A percentile compares a stretch with the other conserved stretches of the same genome.
Evolutionary conservation across 2,797 vertebrate species (phyloP).

Genomic region (Masticophis lateralis): DNA sequence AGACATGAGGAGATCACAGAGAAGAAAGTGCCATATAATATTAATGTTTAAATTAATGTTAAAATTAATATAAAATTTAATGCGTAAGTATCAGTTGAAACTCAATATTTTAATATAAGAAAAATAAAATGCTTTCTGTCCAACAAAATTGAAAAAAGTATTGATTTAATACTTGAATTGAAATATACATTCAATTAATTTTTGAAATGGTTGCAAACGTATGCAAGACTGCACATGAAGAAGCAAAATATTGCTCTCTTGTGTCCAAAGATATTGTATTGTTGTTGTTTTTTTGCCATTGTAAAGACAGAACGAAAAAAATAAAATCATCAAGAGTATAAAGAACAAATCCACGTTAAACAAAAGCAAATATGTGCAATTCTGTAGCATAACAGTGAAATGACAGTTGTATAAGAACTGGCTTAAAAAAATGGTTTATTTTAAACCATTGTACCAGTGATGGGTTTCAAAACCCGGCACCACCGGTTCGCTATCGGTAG

Average conservation of each 20-base stretch:
- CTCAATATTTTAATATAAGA: background rate
- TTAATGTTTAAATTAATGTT: background rate
- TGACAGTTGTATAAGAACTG: background rate
- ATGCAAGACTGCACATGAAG: background rate
- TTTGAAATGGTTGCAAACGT: background rate
- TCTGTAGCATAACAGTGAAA: background rate
- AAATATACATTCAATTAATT: background rate
- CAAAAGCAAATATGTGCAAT: background rate
- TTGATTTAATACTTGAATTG: background rate
- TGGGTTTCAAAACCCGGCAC: no score
- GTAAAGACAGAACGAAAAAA: background rate
- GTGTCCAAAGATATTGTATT: background rate
- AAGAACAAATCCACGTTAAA: background rate
- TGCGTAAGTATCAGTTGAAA: background rate
- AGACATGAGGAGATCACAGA: background rate
- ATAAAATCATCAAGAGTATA: background rate
- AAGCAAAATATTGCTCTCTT: background rate
- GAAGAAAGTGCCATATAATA: background rate
- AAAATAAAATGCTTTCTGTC: background rate
- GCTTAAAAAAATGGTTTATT: background rate
- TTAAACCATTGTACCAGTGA: background rate
- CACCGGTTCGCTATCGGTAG: no score
- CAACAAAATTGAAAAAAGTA: background rate
- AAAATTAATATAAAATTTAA: no score
- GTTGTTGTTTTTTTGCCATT: background rate